These are phyloP conservation scores for Phataginus tetradactyla DNA, from an alignment of 2,797 vertebrate genomes.

Conservation along the genomic window DNA sequence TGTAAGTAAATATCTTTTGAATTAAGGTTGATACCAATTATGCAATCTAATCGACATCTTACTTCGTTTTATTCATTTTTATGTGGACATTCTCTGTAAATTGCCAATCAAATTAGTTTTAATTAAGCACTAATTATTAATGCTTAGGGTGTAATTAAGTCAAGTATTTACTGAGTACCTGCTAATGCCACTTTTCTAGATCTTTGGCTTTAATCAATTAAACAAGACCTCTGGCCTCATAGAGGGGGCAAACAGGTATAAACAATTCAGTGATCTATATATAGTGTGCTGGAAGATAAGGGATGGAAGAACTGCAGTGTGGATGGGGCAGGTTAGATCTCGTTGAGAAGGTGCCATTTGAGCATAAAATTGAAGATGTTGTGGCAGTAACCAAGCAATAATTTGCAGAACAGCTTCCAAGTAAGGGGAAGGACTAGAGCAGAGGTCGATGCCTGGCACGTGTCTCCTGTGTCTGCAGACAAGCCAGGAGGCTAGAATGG, in stretches of 20 bases:
- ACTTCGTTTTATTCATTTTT: background rate
- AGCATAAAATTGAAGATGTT: background rate
- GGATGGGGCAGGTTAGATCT: background rate
- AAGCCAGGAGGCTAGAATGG: background rate
- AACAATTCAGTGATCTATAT: background rate
- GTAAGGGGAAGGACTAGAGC: background rate
- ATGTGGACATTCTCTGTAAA: background rate
- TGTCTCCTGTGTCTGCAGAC: background rate
- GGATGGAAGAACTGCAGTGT: background rate
- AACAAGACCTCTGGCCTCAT: background rate
- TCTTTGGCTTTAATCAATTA: background rate
- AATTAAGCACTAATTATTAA: background rate
- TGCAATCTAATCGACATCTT: background rate
- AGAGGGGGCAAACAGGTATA: background rate
- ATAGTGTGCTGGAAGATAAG: background rate
- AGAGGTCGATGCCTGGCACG: background rate
- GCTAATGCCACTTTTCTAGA: background rate
- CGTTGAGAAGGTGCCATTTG: background rate
- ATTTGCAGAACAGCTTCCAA: background rate
- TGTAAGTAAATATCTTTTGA: constrained; percentile 26
- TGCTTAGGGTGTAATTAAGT: background rate
- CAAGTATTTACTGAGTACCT: background rate
- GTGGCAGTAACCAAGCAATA: background rate
- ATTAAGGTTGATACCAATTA: background rate
- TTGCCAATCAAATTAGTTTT: background rate